A percentile compares a stretch with the other conserved stretches of the same genome.
These are phyloP conservation scores for Bufo gargarizans DNA, from an alignment of 2,113 vertebrate species.

Conservation along the genomic window DNA sequence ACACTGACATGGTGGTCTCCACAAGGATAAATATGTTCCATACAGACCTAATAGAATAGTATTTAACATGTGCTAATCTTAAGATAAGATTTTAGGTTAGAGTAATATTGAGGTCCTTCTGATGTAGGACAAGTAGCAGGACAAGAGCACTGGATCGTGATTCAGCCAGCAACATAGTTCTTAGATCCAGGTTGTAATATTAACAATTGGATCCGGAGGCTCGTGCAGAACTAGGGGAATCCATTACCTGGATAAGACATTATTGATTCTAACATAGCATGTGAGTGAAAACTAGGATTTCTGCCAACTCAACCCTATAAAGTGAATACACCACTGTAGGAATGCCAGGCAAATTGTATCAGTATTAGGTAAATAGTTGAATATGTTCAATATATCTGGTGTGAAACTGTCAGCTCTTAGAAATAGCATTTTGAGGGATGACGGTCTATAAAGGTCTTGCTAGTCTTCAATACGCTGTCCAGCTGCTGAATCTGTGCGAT, in stretches of 20 bases:
- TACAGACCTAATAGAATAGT: no score
- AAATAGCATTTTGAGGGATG: neutral
- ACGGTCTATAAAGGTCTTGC: neutral
- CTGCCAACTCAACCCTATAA: neutral
- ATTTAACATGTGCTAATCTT: no score
- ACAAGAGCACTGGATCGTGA: no score
- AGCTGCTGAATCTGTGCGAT: conserved; percentile 28
- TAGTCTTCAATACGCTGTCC: conserved; percentile 18
- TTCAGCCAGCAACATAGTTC: no score
- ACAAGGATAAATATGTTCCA: no score
- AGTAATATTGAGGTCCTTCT: neutral
- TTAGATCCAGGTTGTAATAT: no score
- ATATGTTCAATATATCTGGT: neutral
- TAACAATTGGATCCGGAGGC: no score
- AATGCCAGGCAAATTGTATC: no score
- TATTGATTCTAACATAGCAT: neutral
- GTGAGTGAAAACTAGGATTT: neutral
- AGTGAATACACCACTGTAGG: neutral
- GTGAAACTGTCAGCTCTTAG: neutral
- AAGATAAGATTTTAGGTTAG: no score
- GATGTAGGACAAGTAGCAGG: neutral
- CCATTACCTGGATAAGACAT: neutral
- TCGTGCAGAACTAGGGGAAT: no score
- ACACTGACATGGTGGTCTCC: no score
- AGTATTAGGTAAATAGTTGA: neutral